These are phyloP conservation scores for Nasonovia ribisnigri DNA, from an alignment of 2,888 invertebrate genomes.

Conservation along the genomic window DNA sequence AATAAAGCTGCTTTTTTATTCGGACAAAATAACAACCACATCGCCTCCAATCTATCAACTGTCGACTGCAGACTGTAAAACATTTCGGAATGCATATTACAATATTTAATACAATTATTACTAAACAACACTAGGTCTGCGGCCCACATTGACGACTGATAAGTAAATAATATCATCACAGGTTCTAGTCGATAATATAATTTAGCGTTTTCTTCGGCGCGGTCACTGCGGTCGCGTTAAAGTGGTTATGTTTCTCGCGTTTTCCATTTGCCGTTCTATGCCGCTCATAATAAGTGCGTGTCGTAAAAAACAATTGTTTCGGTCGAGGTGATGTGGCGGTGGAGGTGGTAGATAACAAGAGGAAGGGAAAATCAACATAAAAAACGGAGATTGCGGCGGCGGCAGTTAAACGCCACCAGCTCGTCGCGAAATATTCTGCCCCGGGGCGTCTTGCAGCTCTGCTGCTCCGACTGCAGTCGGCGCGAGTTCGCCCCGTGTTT, in stretches of 20 bases:
- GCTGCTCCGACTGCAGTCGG: not conserved
- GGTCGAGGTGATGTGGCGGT: not conserved
- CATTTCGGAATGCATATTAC: not conserved
- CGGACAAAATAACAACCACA: not conserved
- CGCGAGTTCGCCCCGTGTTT: not conserved
- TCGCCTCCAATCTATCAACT: not conserved
- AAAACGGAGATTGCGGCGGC: conserved; percentile 60
- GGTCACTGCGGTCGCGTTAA: not conserved
- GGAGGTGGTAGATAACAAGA: not conserved
- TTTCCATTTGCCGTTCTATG: not conserved
- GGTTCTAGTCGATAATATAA: not conserved
- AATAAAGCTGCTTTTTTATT: not conserved
- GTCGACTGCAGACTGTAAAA: not conserved
- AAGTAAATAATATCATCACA: not conserved
- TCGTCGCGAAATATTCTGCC: conserved; percentile 2
- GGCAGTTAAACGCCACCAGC: conserved; percentile 64
- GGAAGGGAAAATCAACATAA: conserved; percentile 40
- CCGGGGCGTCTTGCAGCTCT: not conserved
- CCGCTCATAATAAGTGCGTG: not conserved
- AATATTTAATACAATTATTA: not conserved
- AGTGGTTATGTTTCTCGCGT: not conserved
- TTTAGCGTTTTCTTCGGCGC: not conserved
- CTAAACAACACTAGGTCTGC: not conserved
- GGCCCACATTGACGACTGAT: not conserved
- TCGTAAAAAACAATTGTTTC: conserved; percentile 25